These are phyloP conservation scores for Tryphoninae sp. DNA, from an alignment of 2,888 invertebrate species.

Conservation along the genomic window DNA sequence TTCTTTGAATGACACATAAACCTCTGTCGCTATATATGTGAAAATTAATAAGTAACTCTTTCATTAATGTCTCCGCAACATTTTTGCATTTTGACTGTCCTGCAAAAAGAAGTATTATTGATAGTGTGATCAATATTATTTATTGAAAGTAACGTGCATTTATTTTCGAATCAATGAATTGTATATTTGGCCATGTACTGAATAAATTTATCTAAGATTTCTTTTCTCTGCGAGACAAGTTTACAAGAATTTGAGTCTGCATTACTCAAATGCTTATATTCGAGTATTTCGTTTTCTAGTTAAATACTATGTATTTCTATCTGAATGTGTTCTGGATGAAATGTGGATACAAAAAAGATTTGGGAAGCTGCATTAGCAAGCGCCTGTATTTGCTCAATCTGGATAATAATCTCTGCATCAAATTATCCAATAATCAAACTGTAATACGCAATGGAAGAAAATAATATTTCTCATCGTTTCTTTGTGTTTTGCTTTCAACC, in stretches of 20 bases:
- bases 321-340: too few relatives aligned
- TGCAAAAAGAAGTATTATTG: slow-evolving; percentile 15
- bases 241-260: background rate
- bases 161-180: slow-evolving; percentile 22
- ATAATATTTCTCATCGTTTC: too few relatives aligned
- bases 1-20: background rate
- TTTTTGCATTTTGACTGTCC: slow-evolving; percentile 10
- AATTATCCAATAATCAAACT: too few relatives aligned
- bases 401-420: too few relatives aligned
- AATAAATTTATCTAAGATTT: slow-evolving; percentile 46
- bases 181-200: slow-evolving; percentile 59
- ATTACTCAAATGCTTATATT: background rate
- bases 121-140: slow-evolving; percentile 13
- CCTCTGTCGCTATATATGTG: background rate
- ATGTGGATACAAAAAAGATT: too few relatives aligned
- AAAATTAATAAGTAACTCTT: background rate
- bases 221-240: slow-evolving; percentile 2
- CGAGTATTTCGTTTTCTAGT: background rate
- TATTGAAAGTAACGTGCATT: slow-evolving; percentile 6
- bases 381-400: too few relatives aligned
- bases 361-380: too few relatives aligned
- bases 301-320: too few relatives aligned
- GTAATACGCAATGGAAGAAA: too few relatives aligned
- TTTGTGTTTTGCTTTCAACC: too few relatives aligned
- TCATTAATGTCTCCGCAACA: slow-evolving; percentile 5